Conservation (phyloP, 2,888 invertebrate genomes). For the Seira ritae region DNA sequence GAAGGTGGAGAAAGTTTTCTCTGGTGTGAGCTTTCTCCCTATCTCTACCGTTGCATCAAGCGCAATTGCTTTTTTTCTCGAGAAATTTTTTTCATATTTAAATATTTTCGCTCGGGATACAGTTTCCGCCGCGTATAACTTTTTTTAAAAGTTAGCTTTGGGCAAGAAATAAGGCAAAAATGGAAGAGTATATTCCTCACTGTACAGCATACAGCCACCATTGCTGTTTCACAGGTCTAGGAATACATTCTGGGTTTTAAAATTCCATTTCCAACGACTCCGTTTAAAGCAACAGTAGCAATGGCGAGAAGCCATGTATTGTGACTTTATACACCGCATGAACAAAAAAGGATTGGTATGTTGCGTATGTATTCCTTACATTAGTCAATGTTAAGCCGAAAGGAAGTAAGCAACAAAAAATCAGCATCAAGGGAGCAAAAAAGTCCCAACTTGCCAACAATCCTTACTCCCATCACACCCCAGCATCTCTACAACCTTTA, state of each 20-base stretch:
- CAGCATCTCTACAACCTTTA: constrained; percentile 22
- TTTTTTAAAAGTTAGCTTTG: constrained; percentile 17
- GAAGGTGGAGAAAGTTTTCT: constrained; percentile 39
- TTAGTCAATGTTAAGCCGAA: constrained; percentile 14
- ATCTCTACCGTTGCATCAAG: constrained; percentile 15
- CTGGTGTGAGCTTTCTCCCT: constrained; percentile 22
- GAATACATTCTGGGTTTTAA: no score
- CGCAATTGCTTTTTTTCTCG: background rate
- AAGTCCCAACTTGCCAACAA: constrained; percentile 51
- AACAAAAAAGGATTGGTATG: constrained; percentile 29
- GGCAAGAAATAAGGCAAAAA: no score
- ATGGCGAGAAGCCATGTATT: no score
- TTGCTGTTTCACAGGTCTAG: no score
- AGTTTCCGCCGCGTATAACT: background rate
- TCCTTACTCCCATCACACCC: constrained; percentile 45
- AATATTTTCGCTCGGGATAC: constrained; percentile 59
- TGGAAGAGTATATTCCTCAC: background rate
- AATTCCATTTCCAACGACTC: no score
- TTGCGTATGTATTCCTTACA: background rate
- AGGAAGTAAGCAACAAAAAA: constrained; percentile 37
- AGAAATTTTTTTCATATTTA: constrained; percentile 48
- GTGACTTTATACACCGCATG: background rate
- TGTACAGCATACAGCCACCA: background rate
- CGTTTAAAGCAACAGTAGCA: no score
- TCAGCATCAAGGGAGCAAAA: constrained; percentile 48